These are phyloP conservation scores for Drosophila fungiperda DNA, from an alignment of 2,888 invertebrate genomes.

Conservation along the genomic window DNA sequence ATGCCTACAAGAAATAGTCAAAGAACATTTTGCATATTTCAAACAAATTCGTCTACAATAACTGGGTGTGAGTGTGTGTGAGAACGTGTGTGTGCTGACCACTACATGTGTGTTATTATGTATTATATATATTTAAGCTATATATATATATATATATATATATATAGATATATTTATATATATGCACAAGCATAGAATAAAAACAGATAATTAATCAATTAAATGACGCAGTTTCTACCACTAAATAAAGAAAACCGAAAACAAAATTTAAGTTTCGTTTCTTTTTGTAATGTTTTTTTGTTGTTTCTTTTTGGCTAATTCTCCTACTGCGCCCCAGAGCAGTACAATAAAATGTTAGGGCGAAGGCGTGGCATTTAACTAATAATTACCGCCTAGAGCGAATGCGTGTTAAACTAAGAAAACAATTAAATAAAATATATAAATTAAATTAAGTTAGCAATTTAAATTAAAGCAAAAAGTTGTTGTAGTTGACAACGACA, in stretches of 20 bases:
- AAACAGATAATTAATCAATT: constrained; percentile 17
- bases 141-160: constrained; percentile 28
- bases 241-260: constrained; percentile 1
- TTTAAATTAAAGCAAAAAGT: constrained; percentile 55
- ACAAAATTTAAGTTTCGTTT: constrained; percentile 3
- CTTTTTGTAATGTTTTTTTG: constrained; percentile 6
- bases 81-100: constrained; percentile 35
- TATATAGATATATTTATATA: constrained; percentile 32
- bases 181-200: constrained; percentile 58
- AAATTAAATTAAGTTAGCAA: constrained; percentile 53
- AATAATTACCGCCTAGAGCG: constrained; percentile 51
- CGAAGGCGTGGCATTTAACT: constrained; percentile 67
- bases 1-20: constrained; percentile 84
- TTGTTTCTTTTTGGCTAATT: constrained; percentile 18
- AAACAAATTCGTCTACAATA: constrained; percentile 46
- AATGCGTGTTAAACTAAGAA: constrained; percentile 37
- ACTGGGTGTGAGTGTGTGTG: constrained; percentile 21
- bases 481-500: constrained; percentile 30
- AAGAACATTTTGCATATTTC: constrained; percentile 63
- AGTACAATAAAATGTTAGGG: not conserved
- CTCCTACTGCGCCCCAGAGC: constrained; percentile 30
- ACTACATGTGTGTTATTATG: constrained; percentile 46
- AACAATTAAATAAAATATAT: constrained; percentile 11
- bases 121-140: constrained; percentile 36
- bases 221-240: constrained; percentile 24